Evolutionary conservation across 1,140 invertebrate species (phyloP).

Genomic region (Polypedilum pembai): DNA sequence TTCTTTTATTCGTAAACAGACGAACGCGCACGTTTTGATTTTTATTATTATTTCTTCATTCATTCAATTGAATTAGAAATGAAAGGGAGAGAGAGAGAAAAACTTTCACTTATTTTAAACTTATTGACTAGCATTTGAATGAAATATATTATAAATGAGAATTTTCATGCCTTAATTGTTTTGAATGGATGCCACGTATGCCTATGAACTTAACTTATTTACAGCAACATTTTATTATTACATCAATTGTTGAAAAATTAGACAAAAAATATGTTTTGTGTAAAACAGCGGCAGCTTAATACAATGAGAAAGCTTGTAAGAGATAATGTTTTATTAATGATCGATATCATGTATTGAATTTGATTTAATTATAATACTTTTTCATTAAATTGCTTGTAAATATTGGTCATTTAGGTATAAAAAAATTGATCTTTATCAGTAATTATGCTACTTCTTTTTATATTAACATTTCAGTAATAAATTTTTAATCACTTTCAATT

Average conservation of each 20-base stretch:
- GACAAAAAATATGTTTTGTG: too few species aligned
- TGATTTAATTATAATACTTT: constrained; percentile 1
- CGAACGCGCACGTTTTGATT: neutral
- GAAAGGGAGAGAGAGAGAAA: constrained; percentile 9
- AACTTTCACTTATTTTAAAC: constrained; percentile 18
- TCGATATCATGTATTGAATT: neutral
- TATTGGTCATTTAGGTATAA: neutral
- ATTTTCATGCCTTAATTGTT: constrained; percentile 10
- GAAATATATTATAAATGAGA: neutral
- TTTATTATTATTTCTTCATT: too few species aligned
- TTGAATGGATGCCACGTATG: neutral
- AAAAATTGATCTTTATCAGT: constrained; percentile 5
- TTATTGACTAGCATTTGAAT: neutral
- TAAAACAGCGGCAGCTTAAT: too few species aligned
- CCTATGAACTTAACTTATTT: neutral
- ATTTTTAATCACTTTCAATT: neutral
- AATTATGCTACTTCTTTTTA: neutral
- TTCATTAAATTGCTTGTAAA: constrained; percentile 12
- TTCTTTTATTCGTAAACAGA: constrained; percentile 3
- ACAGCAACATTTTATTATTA: neutral
- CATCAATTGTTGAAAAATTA: neutral
- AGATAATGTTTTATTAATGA: too few species aligned
- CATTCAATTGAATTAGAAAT: neutral
- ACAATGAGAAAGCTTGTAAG: too few species aligned
- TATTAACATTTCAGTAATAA: neutral